phyloP scores from a whole-genome alignment of 2,113 vertebrate species.

The Butorides virescens region DNA sequence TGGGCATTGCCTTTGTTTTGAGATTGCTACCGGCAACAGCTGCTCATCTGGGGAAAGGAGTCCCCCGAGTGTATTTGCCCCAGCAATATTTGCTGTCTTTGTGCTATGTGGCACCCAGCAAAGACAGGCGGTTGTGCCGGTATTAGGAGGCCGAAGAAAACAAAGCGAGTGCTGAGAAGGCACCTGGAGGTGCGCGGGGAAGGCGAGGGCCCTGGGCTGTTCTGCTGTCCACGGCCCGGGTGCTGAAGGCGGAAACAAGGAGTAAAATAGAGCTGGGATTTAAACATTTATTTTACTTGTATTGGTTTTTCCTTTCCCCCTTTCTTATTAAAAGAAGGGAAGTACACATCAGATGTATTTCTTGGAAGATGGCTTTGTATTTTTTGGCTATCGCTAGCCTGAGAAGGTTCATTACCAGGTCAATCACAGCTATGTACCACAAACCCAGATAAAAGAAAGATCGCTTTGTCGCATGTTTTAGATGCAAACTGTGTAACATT shows the following conservation, averaged over 20 bases:
- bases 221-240: background rate
- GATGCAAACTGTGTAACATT: background rate
- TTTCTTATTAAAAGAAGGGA: background rate
- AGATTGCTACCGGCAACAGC: background rate
- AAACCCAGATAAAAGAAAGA: background rate
- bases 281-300: background rate
- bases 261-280: background rate
- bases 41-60: background rate
- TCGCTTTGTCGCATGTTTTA: background rate
- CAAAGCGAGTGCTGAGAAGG: background rate
- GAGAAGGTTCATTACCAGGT: no score
- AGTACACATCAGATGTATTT: background rate
- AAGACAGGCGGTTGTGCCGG: background rate
- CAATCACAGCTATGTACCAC: background rate
- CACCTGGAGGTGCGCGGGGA: rapidly evolving
- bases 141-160: background rate
- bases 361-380: background rate
- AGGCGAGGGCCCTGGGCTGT: background rate
- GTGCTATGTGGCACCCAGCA: background rate
- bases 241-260: background rate
- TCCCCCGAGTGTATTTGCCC: background rate
- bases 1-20: background rate
- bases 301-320: background rate
- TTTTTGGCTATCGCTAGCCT: background rate
- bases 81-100: background rate